A percentile compares a stretch with the other conserved stretches of the same genome.
phyloP scores from a whole-genome alignment of 2,888 invertebrate species.

The Pollenia labialis region DNA sequence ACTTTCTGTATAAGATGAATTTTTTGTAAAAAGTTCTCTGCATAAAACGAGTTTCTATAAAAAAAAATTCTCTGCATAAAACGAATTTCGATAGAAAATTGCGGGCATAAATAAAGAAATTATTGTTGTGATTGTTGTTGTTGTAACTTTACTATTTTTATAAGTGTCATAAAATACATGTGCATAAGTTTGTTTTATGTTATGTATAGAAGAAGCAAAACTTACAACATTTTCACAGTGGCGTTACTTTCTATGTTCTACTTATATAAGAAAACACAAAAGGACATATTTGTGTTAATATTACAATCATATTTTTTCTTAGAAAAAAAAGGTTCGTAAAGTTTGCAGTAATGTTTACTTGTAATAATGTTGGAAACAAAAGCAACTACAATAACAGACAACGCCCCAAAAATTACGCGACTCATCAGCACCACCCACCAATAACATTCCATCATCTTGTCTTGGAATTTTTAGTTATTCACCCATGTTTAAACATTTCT shows the following conservation, averaged over 20 bases:
- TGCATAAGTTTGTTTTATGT: too few species aligned
- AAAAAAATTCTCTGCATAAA: too few species aligned
- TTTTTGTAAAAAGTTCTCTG: too few species aligned
- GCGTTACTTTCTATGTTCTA: slow-evolving; percentile 12
- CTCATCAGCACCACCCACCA: slow-evolving; percentile 22
- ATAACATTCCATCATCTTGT: slow-evolving; percentile 3
- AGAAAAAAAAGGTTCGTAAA: slow-evolving; percentile 1
- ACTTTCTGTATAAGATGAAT: too few species aligned
- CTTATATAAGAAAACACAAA: not conserved
- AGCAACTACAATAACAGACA: slow-evolving; percentile 58
- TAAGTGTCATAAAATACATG: too few species aligned
- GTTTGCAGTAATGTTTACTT: slow-evolving; percentile 43
- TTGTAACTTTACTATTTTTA: too few species aligned
- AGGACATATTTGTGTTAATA: slow-evolving; percentile 63
- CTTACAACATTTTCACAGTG: too few species aligned
- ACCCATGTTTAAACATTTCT: slow-evolving; percentile 46
- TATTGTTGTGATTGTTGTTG: too few species aligned
- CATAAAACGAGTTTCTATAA: too few species aligned
- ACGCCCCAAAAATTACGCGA: slow-evolving; percentile 67
- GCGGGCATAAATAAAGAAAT: too few species aligned
- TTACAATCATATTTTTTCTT: slow-evolving; percentile 37
- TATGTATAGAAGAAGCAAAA: too few species aligned
- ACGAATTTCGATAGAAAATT: too few species aligned
- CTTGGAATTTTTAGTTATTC: slow-evolving; percentile 22
- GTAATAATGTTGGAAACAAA: slow-evolving; percentile 2